Percentiles rank a stretch among this genome's conserved stretches.
Conservation (phyloP, 1,140 invertebrate genomes). For the Ips typographus region DNA sequence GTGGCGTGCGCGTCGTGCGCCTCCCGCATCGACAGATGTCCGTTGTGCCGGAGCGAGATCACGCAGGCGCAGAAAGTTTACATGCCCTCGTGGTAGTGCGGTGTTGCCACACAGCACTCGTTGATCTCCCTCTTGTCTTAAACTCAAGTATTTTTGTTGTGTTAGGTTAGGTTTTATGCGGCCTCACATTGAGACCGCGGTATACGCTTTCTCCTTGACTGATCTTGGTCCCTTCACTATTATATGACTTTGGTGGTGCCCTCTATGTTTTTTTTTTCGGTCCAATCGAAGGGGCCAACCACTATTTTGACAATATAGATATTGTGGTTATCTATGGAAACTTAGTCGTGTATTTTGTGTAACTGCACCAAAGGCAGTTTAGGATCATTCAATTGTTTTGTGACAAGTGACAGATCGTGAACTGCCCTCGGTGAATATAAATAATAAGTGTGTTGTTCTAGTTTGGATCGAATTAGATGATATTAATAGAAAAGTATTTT, state of each 20-base stretch:
- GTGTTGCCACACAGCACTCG: background rate
- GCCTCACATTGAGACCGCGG: slow-evolving; percentile 18
- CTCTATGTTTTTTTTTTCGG: background rate
- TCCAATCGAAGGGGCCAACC: slow-evolving; percentile 9
- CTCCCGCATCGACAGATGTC: slow-evolving; percentile 70
- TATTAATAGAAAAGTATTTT: slow-evolving; percentile 11
- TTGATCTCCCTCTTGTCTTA: background rate
- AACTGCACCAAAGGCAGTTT: no score
- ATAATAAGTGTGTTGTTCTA: slow-evolving; percentile 3
- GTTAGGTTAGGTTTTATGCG: background rate
- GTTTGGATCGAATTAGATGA: background rate
- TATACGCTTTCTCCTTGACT: slow-evolving; percentile 1
- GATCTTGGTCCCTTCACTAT: slow-evolving; percentile 9
- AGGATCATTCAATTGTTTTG: no score
- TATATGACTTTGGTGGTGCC: background rate
- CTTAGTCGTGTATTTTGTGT: no score
- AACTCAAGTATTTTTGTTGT: background rate
- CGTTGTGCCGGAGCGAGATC: slow-evolving; percentile 74
- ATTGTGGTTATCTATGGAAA: slow-evolving; percentile 8
- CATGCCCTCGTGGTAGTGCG: slow-evolving; percentile 54
- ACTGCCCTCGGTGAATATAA: no score
- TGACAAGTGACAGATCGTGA: no score
- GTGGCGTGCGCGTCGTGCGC: slow-evolving; percentile 74
- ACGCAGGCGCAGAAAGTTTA: slow-evolving; percentile 72
- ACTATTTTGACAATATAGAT: slow-evolving; percentile 31